Base-by-base conservation (phyloP, 2,888 invertebrate species). In the Cenopis cana region DNA sequence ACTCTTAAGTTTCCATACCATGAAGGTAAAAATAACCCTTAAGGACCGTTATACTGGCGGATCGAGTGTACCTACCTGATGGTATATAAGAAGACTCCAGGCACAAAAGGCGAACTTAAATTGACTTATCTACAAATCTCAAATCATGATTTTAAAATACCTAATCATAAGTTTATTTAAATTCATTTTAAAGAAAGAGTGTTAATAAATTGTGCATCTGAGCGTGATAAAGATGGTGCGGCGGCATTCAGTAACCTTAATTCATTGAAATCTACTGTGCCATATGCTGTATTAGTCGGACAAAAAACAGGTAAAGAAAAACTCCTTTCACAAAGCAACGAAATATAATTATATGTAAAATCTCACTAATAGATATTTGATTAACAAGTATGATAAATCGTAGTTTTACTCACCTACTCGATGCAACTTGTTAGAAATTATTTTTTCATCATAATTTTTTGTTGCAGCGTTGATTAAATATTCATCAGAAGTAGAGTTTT, bases 381-480 rank as follows among this genome's bases (percentile, higher is more conserved):
- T 86, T 84, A 85, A 84, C 82, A 77, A 82, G 80, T 82, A 86
- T 86, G 86, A 89, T 89, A 84, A 87, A 85, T 86, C 83, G 85
- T 82, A 84, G 74, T 75, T 77, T 79, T 76, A 74, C 76, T 75
- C 74, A 59, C 68, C 49, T 50, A 62, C 71, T 68, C 57, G 67
- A 75, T 69, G 69, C 38, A 74, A 73, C 76, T 79, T 79, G 77
- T 79, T 80, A 74, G 77, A 76, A 76, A 76, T 78, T 61, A 67
- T 73, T 75, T 52, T 69, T 41, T 61, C 29, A 56, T 59, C 59
- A 60, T 68, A 50, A n/a, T 77, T 86, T 88, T 88, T 85, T 85
- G 81, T 79, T 70, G 64, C 74, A 74, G 70, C 81, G 83, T 81
- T 82, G 77, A 86, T 86, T 82, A 81, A 76, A 80, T 60, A 59